Conservation (phyloP, 2,113 vertebrate species). For the Malurus alboscapulatus region DNA sequence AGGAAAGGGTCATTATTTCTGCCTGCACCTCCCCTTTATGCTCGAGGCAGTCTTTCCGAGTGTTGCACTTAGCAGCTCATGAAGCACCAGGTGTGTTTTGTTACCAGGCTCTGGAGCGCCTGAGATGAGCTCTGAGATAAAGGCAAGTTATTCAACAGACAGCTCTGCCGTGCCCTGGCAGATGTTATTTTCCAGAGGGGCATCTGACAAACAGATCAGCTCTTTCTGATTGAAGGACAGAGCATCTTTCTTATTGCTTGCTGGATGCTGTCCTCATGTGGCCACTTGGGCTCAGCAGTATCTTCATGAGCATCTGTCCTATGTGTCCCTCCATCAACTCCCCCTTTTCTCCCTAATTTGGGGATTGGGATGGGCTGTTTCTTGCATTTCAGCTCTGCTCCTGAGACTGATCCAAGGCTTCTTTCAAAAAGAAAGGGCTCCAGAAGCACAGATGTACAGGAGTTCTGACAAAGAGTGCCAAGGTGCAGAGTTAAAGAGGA, state of each 20-base stretch:
- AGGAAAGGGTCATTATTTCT: neutral
- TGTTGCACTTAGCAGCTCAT: neutral
- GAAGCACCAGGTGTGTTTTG: neutral
- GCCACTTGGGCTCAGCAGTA: neutral
- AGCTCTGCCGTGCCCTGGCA: neutral
- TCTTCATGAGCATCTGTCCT: neutral
- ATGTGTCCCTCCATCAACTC: neutral
- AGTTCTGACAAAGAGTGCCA: neutral
- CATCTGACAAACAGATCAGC: neutral
- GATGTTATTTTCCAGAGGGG: neutral
- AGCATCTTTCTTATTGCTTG: neutral
- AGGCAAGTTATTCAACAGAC: neutral
- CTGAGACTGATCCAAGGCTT: neutral
- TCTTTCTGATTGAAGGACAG: neutral
- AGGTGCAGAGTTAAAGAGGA: neutral
- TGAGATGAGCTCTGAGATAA: neutral
- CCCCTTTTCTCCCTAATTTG: neutral
- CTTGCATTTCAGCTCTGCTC: neutral
- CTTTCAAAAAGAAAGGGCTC: neutral
- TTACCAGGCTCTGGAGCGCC: neutral
- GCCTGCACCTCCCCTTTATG: neutral
- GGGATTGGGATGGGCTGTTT: neutral
- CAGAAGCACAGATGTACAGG: neutral
- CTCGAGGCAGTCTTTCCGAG: accelerated
- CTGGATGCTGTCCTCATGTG: constrained; percentile 51